Percentiles rank a stretch among this genome's conserved stretches.
phyloP scores from a whole-genome alignment of 2,113 vertebrate genomes.

The Hipposideros armiger region DNA sequence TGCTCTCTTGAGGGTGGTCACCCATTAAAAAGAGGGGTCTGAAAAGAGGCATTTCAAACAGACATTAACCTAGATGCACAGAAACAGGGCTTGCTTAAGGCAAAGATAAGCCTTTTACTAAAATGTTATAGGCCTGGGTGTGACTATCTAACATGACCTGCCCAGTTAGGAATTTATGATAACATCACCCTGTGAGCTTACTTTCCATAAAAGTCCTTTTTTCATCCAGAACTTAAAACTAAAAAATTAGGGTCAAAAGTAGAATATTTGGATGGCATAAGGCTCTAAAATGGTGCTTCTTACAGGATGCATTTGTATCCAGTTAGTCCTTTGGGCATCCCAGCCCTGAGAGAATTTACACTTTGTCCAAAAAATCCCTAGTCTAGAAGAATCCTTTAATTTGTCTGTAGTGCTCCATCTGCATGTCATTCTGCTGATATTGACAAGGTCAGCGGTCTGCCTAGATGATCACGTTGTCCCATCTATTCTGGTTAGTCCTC shows the following conservation, averaged over 20 bases:
- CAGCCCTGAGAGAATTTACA: not conserved
- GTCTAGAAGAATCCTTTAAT: not conserved
- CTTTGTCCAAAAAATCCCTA: constrained; percentile 2
- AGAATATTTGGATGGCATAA: not conserved
- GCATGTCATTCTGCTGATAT: not conserved
- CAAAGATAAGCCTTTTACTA: not conserved
- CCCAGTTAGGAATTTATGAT: not conserved
- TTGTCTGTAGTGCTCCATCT: not conserved
- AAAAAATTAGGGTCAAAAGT: not conserved
- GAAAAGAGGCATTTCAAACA: not conserved
- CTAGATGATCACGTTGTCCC: not conserved
- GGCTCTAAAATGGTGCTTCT: not conserved
- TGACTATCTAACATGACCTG: no score
- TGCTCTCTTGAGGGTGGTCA: not conserved
- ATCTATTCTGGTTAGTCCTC: not conserved
- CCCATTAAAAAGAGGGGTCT: not conserved
- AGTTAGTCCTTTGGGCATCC: not conserved
- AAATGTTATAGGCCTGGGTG: not conserved
- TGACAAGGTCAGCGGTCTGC: not conserved
- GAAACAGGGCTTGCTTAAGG: not conserved
- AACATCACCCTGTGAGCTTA: not conserved
- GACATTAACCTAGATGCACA: not conserved
- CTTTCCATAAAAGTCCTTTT: not conserved
- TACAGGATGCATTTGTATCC: not conserved
- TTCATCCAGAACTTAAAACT: not conserved